phyloP scores from a whole-genome alignment of 2,113 vertebrate species.

The Upupa epops region DNA sequence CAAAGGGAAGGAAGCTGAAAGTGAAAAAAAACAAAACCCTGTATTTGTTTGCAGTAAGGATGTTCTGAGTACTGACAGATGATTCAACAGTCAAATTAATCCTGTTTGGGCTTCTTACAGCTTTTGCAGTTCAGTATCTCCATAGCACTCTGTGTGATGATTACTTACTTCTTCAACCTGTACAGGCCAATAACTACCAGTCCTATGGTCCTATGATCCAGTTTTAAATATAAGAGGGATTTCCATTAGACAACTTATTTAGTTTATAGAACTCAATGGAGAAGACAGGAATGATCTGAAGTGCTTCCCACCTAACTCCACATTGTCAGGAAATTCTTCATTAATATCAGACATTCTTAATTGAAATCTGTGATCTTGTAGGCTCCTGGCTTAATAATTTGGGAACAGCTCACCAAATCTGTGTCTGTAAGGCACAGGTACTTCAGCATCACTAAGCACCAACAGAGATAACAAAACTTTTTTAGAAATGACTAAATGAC shows the following conservation, averaged over 20 bases:
- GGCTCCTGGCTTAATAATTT: neutral
- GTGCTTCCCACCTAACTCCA: neutral
- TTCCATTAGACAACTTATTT: neutral
- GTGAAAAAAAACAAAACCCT: neutral
- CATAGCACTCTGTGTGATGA: neutral
- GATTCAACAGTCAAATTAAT: neutral
- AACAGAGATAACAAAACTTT: neutral
- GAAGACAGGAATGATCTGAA: neutral
- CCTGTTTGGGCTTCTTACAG: neutral
- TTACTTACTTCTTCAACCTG: neutral
- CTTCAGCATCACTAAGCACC: neutral
- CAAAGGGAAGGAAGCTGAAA: neutral
- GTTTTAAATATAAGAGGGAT: neutral
- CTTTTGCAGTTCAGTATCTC: neutral
- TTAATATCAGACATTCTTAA: neutral
- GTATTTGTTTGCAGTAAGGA: neutral
- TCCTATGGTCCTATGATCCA: neutral
- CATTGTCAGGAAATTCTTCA: neutral
- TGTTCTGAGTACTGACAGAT: neutral
- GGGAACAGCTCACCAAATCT: neutral
- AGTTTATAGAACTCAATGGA: neutral
- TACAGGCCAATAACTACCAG: neutral
- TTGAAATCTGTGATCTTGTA: neutral
- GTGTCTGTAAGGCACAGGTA: neutral
- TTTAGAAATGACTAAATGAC: neutral